Conservation (phyloP, 2,797 vertebrate genomes). For the Labeo calbasu region DNA sequence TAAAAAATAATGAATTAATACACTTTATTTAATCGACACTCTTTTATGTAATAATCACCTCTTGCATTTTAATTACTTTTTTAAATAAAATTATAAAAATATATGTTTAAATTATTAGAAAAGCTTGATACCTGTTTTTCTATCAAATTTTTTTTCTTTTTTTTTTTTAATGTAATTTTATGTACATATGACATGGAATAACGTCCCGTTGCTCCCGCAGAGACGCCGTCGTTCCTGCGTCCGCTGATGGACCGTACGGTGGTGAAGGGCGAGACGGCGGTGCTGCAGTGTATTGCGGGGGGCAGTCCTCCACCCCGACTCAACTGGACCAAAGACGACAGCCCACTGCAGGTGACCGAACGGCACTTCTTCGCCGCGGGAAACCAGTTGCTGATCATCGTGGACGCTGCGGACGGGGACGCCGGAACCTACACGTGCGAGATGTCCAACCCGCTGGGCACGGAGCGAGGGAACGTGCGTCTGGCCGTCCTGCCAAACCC, state of each 20-base stretch:
- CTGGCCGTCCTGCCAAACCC: slow-evolving; percentile 89
- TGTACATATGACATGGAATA: not conserved
- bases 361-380: slow-evolving; percentile 96
- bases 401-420: slow-evolving; percentile 88
- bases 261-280: slow-evolving; percentile 91
- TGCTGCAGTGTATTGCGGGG: slow-evolving; percentile 94
- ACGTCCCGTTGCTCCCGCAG: slow-evolving; percentile 67
- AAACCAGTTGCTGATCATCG: slow-evolving; percentile 95
- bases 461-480: slow-evolving; percentile 88
- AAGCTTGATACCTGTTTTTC: too few species aligned
- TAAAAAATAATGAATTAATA: too few species aligned
- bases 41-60: too few species aligned
- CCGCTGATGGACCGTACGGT: slow-evolving; percentile 91
- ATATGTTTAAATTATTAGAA: too few species aligned
- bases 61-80: too few species aligned
- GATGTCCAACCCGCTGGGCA: slow-evolving; percentile 95
- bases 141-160: too few species aligned
- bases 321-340: slow-evolving; percentile 98
- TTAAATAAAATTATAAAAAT: too few species aligned
- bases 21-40: too few species aligned
- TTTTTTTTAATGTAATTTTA: not conserved
- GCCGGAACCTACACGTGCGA: slow-evolving; percentile 94
- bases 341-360: slow-evolving; percentile 88
- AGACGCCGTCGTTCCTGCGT: slow-evolving; percentile 92
- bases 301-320: slow-evolving; percentile 90